These are phyloP conservation scores for Leptobrachium leishanense DNA, from an alignment of 2,113 vertebrate species.

Conservation along the genomic window DNA sequence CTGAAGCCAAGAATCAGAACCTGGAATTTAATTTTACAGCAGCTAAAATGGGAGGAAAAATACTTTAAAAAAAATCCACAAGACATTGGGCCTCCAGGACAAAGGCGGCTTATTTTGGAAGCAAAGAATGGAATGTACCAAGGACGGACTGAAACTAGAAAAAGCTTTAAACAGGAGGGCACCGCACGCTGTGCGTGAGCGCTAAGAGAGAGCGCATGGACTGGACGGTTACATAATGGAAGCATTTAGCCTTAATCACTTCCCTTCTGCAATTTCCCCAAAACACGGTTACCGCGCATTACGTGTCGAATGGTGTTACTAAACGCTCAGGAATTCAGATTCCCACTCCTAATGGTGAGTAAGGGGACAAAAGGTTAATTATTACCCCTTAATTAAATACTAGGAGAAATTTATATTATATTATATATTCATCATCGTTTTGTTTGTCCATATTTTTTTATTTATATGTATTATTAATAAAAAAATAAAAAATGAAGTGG, in stretches of 20 bases:
- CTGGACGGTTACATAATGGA: constrained; percentile 14
- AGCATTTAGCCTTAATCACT: constrained; percentile 22
- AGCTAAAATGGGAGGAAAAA: too few relatives aligned
- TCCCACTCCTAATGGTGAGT: too few relatives aligned
- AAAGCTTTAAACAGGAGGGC: background rate
- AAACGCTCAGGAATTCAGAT: too few relatives aligned
- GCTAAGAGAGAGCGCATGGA: background rate
- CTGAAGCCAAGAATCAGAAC: too few relatives aligned
- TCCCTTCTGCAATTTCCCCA: constrained; percentile 13
- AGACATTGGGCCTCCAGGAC: background rate
- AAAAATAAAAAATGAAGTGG: too few relatives aligned
- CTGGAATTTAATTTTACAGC: too few relatives aligned
- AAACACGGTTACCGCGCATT: background rate
- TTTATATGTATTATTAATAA: background rate
- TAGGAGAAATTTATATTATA: too few relatives aligned
- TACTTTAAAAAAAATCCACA: too few relatives aligned
- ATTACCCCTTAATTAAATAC: too few relatives aligned
- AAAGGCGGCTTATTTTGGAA: background rate
- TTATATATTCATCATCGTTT: background rate
- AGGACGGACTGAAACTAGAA: background rate
- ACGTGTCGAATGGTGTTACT: too few relatives aligned
- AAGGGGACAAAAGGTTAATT: too few relatives aligned
- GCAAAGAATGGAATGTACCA: background rate
- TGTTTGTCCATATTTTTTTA: background rate
- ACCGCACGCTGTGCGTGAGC: background rate